Base-by-base conservation (phyloP, 2,113 vertebrate genomes). In the Syngnathoides biaculeatus region DNA sequence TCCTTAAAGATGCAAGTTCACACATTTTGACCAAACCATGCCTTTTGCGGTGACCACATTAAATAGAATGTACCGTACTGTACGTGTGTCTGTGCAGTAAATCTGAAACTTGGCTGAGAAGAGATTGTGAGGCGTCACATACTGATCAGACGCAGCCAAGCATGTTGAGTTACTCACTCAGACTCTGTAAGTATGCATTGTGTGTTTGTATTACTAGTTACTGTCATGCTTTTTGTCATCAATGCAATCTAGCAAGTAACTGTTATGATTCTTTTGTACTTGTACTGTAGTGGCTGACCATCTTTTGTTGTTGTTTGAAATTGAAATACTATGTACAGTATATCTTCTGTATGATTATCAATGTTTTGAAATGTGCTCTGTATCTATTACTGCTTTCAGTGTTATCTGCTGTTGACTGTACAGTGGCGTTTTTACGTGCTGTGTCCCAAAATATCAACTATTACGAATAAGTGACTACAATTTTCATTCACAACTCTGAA, bases 361-460 rank as follows among this genome's bases (percentile, higher is more conserved):
- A 20, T 75, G 64, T 0, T 57, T 57, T 67, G 67, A 26, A 75
- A 64, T 82, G 57, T 47, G 22, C 24, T 45, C 3, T 63, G 9
- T 75, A 66, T 61, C 30, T 80, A 58, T 75, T 74, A 15, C 52
- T 68, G 48, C 67, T 63, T 75, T 26, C 20, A 4, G 30, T 75
- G 56, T 75, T 68, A 48, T 15, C 30, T 78, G 52, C 8, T 43
- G 26, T 74, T 59, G 68, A 67, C 64, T 26, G 68, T 76, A 62
- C 66, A 72, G 47, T 79, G 43, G 45, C 17, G 79, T 69, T 71
- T 72, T 83, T 73, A 67, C 67, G 72, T 82, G 67, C 50, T 77
- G 26, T 68, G 26, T 74, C 50, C n/a, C 40, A 63, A 59, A 39
- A 60, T 60, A 45, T 20, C 12, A 61, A 70, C 56, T 79, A 73